Evolutionary conservation across 2,888 invertebrate species (phyloP).

Genomic region (Thera britannica): DNA sequence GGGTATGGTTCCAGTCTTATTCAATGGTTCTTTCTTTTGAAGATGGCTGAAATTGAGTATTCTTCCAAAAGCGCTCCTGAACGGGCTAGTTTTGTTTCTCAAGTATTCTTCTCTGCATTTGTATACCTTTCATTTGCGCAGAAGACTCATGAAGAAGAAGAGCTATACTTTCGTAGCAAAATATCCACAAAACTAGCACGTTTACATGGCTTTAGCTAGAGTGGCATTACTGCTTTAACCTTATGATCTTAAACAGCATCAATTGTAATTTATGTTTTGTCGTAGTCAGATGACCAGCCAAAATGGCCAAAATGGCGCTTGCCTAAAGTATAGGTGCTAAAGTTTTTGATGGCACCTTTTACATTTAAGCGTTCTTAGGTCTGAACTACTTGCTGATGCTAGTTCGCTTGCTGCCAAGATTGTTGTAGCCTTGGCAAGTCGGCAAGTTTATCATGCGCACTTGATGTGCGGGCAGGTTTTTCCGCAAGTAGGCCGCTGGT

Average conservation of each 20-base stretch:
- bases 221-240: neutral
- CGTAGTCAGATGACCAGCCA: constrained; percentile 26
- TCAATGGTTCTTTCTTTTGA: neutral
- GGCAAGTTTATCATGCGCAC: too few species aligned
- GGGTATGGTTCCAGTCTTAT: neutral
- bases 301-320: constrained; percentile 38
- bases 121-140: neutral
- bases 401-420: neutral
- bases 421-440: neutral
- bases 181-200: neutral
- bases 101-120: neutral
- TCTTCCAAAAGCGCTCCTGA: too few species aligned
- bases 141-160: neutral
- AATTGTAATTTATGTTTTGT: constrained; percentile 49
- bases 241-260: constrained; percentile 32
- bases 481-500: too few species aligned
- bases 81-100: too few species aligned
- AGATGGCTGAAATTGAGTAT: neutral
- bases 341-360: constrained; percentile 37
- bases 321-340: constrained; percentile 25
- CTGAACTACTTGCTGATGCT: constrained; percentile 26
- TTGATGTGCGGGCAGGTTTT: too few species aligned
- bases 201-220: neutral
- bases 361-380: constrained; percentile 25
- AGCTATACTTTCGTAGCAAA: neutral